Evolutionary conservation across 2,113 vertebrate genomes (phyloP).

Genomic region (Axis porcinus): DNA sequence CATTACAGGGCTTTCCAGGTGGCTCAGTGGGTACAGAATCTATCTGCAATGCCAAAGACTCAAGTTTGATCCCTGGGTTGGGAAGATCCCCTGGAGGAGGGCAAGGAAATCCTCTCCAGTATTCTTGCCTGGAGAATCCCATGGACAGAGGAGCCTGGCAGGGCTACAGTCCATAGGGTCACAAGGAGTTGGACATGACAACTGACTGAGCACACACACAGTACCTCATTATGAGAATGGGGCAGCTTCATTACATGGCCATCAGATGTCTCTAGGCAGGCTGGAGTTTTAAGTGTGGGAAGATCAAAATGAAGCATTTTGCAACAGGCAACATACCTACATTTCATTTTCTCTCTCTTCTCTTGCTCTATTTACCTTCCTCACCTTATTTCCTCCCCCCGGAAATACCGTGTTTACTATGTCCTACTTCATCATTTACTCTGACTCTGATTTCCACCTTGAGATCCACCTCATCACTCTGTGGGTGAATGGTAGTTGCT

Average conservation of each 20-base stretch:
- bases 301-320: background rate
- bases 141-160: background rate
- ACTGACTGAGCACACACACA: background rate
- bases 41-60: background rate
- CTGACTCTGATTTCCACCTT: background rate
- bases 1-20: background rate
- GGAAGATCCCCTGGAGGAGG: background rate
- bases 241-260: background rate
- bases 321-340: background rate
- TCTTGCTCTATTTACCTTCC: background rate
- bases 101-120: background rate
- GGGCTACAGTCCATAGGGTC: background rate
- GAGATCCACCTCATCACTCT: fast-evolving
- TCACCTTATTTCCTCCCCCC: background rate
- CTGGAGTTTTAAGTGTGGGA: background rate
- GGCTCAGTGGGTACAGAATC: background rate
- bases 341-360: background rate
- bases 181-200: background rate
- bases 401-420: background rate
- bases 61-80: background rate
- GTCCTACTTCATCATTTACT: background rate
- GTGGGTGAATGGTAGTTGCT: fast-evolving
- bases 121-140: background rate
- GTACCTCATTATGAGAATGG: background rate
- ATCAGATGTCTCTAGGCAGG: background rate